Base-by-base conservation (phyloP, 1,140 invertebrate genomes). In the Lucilia cuprina region DNA sequence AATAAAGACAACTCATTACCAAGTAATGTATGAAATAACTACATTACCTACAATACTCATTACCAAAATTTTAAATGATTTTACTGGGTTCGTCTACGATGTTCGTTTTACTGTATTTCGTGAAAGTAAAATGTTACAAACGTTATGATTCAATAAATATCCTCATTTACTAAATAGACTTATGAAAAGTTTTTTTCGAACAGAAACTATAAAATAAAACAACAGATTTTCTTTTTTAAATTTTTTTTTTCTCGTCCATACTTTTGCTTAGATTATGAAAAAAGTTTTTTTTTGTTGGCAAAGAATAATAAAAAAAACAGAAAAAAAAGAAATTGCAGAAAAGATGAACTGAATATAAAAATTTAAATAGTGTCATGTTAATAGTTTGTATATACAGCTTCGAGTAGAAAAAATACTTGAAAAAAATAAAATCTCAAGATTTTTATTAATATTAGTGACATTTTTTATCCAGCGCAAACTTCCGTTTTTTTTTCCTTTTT, bases 311-410 rank as follows among this genome's bases (percentile, higher is more conserved):
- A 82, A 60, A 60, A 30, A 35, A 34, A 65, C 14, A 83, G 10
- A 5, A 70, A 30, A n/a, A 35, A 47, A 83, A 65, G 12, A 41
- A 41, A 41, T 41, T 10, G 41, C 10, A 41, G 41, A 41, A 65
- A 35, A 55, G 50, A 83, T 35, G 47, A 82, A 82, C 21, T 82
- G 30, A 19, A 83, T 35, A 83, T 14, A 83, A 65, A 83, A 74
- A 83, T n/a, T 83, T 65, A 83, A 83, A 49, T 80, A 50, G 77
- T 49, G 77, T 25, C 77, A 49, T 80, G 77, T 49, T 80, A 80
- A 80, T 80, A 80, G 77, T 80, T 30, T 80, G n/a, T 70, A 21
- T 70, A 17, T 60, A 60, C 7, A 60, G 55, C n/a, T 60, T n/a
- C 13, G n/a, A 70, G 19, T 21, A 9, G 65, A 70, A 70, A 70